A percentile compares a stretch with the other conserved stretches of the same genome.
Conservation (phyloP, 2,113 vertebrate genomes). For the Nibea albiflora region DNA sequence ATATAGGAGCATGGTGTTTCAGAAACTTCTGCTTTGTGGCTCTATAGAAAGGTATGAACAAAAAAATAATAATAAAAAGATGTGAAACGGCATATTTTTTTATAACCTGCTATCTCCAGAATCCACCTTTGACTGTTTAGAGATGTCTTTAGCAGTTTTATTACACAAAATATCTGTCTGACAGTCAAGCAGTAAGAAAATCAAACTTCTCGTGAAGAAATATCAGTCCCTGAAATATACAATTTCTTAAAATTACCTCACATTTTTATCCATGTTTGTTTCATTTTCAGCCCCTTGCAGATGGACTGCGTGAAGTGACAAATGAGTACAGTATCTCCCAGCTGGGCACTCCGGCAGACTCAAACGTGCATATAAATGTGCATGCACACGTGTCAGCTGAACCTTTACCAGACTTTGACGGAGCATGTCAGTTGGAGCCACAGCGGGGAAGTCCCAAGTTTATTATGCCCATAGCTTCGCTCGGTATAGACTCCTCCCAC, state of each 20-base stretch:
- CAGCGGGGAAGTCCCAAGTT: conserved; percentile 51
- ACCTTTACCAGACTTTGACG: conserved; percentile 42
- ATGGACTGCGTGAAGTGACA: conserved; percentile 69
- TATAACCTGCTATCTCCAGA: background rate
- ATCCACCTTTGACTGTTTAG: background rate
- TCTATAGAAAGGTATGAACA: conserved; percentile 73
- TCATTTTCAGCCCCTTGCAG: conserved; percentile 55
- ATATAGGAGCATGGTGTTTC: conserved; percentile 53
- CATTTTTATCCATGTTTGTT: conserved; percentile 20
- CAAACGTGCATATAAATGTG: conserved; percentile 4
- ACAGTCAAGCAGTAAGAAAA: background rate
- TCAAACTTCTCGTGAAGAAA: background rate
- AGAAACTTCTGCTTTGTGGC: conserved; percentile 37
- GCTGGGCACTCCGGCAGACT: conserved; percentile 18
- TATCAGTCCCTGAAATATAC: background rate
- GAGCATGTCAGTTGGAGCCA: conserved; percentile 41
- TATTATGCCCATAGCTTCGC: conserved; percentile 78
- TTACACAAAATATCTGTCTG: too few relatives aligned
- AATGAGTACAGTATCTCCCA: conserved; percentile 34
- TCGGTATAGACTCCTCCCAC: conserved; percentile 50
- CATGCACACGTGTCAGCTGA: conserved; percentile 32
- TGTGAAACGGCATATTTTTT: background rate
- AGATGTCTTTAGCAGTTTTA: background rate
- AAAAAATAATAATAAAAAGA: background rate
- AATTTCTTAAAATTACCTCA: background rate